Base-by-base conservation (phyloP, 2,797 vertebrate genomes). In the Cyclopterus lumpus region DNA sequence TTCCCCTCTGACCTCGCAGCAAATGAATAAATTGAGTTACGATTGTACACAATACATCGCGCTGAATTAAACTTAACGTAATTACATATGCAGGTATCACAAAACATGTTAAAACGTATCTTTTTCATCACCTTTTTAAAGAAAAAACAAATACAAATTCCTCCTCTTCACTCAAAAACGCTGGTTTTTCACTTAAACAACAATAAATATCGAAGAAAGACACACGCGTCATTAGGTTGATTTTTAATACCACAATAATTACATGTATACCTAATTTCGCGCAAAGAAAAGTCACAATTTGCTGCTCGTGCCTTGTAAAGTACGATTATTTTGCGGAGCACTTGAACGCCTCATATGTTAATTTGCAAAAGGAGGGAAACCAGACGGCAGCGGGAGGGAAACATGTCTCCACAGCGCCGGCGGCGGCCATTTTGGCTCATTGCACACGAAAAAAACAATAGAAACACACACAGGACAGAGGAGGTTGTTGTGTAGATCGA, bases 361-460 rank as follows among this genome's bases (percentile, higher is more conserved):
- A 46, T 77, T 57, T 36, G 58, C 16, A 80, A 90, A 90, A 48
- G 77, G 90, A 87, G 87, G 90, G 89, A 86, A 89, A 30, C 53
- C 26, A 8, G 30, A 88, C 58, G 0, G 48, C 72, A 66, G 40
- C 38, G 38, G n/a, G 24, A 44, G 9, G 30, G 36, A 72, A 79
- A 79, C 28, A 9, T 1, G 16, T 8, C 53, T 70, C 76, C 3
- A 38, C 49, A 40, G 84, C 86, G 79, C 81, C 79, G 1, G 73
- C 3, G 24, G 72, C 26, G 80, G 82, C 9, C 57, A 20, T 5
- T 16, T 16, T 24, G 48, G 2, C 2, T 57, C 30, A 77, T 55
- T 46, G 40, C 51, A 42, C 14, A 49, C 10, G 22, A 12, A 22
- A n/a, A 59, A 36, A 6, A 34, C 5, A 11, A 24, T 12, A 6